phyloP scores from a whole-genome alignment of 2,888 invertebrate genomes.

The Nemapogon koenigi region DNA sequence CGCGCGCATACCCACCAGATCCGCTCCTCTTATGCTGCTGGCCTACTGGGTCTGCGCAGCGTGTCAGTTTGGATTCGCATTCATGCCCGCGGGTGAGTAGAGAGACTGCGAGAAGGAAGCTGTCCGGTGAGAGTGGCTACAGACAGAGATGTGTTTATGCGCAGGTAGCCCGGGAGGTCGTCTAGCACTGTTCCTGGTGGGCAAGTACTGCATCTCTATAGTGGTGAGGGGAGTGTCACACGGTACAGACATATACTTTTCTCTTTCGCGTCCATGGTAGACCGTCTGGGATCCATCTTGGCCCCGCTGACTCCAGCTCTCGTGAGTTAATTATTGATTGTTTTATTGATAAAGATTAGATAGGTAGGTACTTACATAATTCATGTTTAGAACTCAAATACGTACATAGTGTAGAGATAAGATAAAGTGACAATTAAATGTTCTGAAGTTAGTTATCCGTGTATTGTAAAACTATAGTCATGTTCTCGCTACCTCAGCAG shows the following conservation, averaged over 20 bases:
- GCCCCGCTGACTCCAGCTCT: constrained; percentile 71
- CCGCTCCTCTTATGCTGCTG: constrained; percentile 31
- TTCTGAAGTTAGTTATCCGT: neutral
- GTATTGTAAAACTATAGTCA: no score
- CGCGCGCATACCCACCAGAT: constrained; percentile 48
- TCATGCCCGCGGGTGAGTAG: constrained; percentile 49
- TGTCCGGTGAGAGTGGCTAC: neutral
- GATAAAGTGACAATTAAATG: neutral
- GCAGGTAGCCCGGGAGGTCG: constrained; percentile 25
- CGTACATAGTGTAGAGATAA: no score
- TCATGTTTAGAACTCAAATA: no score
- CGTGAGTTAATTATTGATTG: constrained; percentile 36
- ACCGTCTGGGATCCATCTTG: constrained; percentile 69
- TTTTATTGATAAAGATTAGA: neutral
- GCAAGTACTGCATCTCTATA: constrained; percentile 66
- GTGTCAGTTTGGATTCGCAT: constrained; percentile 23
- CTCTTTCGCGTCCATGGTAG: constrained; percentile 71
- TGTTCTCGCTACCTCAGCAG: no score
- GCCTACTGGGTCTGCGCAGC: constrained; percentile 56
- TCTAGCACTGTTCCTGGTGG: constrained; percentile 58
- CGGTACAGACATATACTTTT: constrained; percentile 67
- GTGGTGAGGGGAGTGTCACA: constrained; percentile 74
- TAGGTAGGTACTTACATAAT: no score
- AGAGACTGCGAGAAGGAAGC: no score
- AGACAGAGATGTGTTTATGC: constrained; percentile 6